Evolutionary conservation across 2,888 invertebrate species (phyloP).

Genomic region (Apodemia duryi): DNA sequence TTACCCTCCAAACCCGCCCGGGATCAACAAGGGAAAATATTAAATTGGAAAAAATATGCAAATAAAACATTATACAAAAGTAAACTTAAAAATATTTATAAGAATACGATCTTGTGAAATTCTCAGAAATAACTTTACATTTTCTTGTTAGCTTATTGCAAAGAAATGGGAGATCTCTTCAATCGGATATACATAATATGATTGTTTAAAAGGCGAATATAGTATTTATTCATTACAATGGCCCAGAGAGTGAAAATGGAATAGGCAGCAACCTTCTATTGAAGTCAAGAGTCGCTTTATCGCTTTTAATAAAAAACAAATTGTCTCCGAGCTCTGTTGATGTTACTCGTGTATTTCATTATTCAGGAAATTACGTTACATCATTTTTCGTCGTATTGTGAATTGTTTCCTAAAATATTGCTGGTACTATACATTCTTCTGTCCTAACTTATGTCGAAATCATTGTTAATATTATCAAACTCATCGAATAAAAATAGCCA

Average conservation of each 20-base stretch:
- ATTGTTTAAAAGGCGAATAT: slow-evolving; percentile 5
- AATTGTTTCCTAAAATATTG: background rate
- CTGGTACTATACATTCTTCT: background rate
- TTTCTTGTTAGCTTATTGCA: background rate
- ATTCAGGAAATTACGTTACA: slow-evolving; percentile 15
- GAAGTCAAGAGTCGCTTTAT: slow-evolving; percentile 24
- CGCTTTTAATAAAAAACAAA: slow-evolving; percentile 31
- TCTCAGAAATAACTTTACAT: background rate
- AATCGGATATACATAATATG: slow-evolving; percentile 8
- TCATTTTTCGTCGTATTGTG: slow-evolving; percentile 6
- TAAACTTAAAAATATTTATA: background rate
- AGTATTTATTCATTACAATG: slow-evolving; percentile 14
- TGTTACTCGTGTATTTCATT: slow-evolving; percentile 20
- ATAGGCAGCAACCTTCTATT: slow-evolving; percentile 22
- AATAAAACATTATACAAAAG: background rate
- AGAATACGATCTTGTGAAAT: background rate
- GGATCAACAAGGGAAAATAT: no score
- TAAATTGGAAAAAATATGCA: slow-evolving; percentile 46
- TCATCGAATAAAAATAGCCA: no score
- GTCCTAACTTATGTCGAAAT: background rate
- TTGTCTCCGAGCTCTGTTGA: slow-evolving; percentile 20
- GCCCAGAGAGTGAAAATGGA: slow-evolving; percentile 11
- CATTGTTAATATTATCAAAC: no score
- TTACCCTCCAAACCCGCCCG: no score
- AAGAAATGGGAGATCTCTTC: background rate